Evolutionary conservation across 2,113 vertebrate genomes (phyloP).

Genomic region (human (Homo sapiens)): GRCh38 chr7:114736001-114736500

Average conservation of each 20-base stretch:
- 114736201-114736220: neutral
- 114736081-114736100: neutral
- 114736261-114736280: neutral
- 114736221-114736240: neutral
- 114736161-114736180: neutral
- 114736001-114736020: neutral
- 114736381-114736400: constrained; percentile 46
- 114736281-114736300: constrained; percentile 9
- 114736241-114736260: neutral
- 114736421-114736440: neutral
- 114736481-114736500: constrained; percentile 39
- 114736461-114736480: constrained; percentile 10
- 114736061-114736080: neutral
- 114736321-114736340: neutral
- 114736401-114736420: constrained; percentile 15
- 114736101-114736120: neutral
- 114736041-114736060: neutral
- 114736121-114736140: constrained; percentile 4
- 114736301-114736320: constrained; percentile 18
- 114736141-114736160: neutral
- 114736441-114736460: constrained; percentile 45
- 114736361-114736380: constrained; percentile 25
- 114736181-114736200: neutral
- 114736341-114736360: constrained; percentile 30
- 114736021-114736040: neutral